Evolutionary conservation across 2,888 invertebrate species (phyloP), one percentile per base, ranked within the genome.

Genomic region (Eupeodes luniger): DNA sequence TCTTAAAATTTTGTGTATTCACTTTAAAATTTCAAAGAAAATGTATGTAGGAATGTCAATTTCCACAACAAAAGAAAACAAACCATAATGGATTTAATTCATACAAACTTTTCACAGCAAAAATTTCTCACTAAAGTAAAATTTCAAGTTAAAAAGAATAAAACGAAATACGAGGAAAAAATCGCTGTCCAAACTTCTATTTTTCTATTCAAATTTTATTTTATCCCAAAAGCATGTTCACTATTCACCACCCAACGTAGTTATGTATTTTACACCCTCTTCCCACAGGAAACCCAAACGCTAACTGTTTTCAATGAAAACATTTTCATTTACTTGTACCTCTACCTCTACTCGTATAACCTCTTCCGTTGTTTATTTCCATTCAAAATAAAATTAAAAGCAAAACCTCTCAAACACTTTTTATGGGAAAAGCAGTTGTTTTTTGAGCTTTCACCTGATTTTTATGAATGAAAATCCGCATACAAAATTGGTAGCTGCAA

Each of bases 401-500:
- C 47, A 57, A 70, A 76, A 70, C 66, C 61, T 77, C 72, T 77
- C 72, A 61, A 74, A 66, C 70, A 77, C 77, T 27, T 51, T 67
- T 76, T 77, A 77, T 34, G 9, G 1, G n/a, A 47, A 19, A 34
- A 5, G 4, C 19, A 11, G 64, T 76, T 40, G 57, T 55, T 57
- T 81, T 81, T 76, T 79, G 16, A 2, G 36, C 36, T 51, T 27
- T 66, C 27, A 3, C 2, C 27, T 40, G 12, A 6, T 40, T 62
- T 19, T 44, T 27, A 14, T 69, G 69, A 84, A 75, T 75, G 80
- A 70, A 80, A 75, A 80, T 80, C 57, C 69, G n/a, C 9, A 80
- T 49, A 84, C 72, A 76, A 80, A 70, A 10, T 11, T 72, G 40
- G 49, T 44, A 40, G 40, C 14, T 44, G n/a, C 1, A 19, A 80